phyloP scores from a whole-genome alignment of 2,113 vertebrate species.

The Martes martes region DNA sequence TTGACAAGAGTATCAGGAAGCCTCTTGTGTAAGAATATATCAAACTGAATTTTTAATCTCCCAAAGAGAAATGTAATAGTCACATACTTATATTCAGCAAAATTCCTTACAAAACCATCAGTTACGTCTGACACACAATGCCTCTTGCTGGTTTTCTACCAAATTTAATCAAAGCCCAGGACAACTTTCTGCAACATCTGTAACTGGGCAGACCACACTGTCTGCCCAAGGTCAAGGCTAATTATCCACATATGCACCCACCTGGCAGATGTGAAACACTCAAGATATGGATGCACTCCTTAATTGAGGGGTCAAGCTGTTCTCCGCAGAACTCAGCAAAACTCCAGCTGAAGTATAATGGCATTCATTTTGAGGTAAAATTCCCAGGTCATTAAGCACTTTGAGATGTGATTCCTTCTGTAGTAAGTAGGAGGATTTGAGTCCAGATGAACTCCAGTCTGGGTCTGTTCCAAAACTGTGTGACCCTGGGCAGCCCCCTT shows the following conservation, averaged over 20 bases:
- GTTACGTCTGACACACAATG: not conserved
- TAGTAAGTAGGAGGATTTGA: not conserved
- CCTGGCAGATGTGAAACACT: constrained; percentile 14
- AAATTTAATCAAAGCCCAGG: constrained; percentile 49
- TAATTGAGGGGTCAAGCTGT: constrained; percentile 48
- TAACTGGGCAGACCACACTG: not conserved
- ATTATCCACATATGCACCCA: constrained; percentile 39
- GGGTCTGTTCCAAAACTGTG: not conserved
- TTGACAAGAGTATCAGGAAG: constrained; percentile 1
- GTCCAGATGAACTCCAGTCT: not conserved
- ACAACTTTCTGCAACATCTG: constrained; percentile 5
- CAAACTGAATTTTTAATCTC: constrained; percentile 42
- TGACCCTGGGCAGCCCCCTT: not conserved
- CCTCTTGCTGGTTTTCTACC: not conserved
- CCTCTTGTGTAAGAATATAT: not conserved
- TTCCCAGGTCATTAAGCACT: not conserved
- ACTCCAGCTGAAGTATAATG: constrained; percentile 33
- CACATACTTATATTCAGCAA: not conserved
- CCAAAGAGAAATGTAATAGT: constrained; percentile 26
- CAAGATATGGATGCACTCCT: not conserved
- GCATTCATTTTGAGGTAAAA: constrained; percentile 12
- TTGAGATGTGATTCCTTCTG: not conserved
- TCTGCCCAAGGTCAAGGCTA: constrained; percentile 8
- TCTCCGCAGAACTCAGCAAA: constrained; percentile 46
- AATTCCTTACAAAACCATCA: constrained; percentile 10